phyloP scores from a whole-genome alignment of 92 coral and sea anemone species.

The Galaxea fascicularis region DNA sequence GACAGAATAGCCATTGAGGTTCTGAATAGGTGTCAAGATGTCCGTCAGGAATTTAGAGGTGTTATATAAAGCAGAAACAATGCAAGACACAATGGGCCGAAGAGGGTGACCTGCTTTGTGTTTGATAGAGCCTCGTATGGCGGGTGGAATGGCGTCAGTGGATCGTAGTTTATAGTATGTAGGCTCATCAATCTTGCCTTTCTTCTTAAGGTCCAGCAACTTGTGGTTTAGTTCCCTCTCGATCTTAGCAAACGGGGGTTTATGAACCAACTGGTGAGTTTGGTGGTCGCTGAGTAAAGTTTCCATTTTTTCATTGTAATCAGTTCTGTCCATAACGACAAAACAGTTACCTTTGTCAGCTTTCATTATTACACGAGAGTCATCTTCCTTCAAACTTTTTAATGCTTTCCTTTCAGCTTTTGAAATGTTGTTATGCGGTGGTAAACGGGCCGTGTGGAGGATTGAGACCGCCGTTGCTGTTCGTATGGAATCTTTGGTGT shows the following conservation, averaged over 20 bases:
- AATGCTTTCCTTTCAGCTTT: too few relatives aligned
- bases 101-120: too few relatives aligned
- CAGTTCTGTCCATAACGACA: too few relatives aligned
- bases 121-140: too few relatives aligned
- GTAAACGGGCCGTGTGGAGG: not conserved
- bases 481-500: conserved; percentile 15
- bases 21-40: conserved; percentile 44
- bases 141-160: too few relatives aligned
- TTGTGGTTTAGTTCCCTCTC: conserved; percentile 47
- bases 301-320: conserved; percentile 44
- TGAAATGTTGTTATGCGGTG: too few relatives aligned
- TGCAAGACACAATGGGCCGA: too few relatives aligned
- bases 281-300: conserved; percentile 12
- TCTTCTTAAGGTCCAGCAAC: conserved; percentile 25
- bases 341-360: conserved; percentile 29
- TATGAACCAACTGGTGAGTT: conserved; percentile 27
- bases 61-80: too few relatives aligned
- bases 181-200: conserved; percentile 45
- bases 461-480: not conserved
- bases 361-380: too few relatives aligned
- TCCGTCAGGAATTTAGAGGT: too few relatives aligned
- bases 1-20: too few relatives aligned
- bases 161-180: conserved; percentile 56
- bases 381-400: too few relatives aligned
- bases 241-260: conserved; percentile 39